Conservation (phyloP, 1,140 invertebrate species). For the Rhysida immarginata region DNA sequence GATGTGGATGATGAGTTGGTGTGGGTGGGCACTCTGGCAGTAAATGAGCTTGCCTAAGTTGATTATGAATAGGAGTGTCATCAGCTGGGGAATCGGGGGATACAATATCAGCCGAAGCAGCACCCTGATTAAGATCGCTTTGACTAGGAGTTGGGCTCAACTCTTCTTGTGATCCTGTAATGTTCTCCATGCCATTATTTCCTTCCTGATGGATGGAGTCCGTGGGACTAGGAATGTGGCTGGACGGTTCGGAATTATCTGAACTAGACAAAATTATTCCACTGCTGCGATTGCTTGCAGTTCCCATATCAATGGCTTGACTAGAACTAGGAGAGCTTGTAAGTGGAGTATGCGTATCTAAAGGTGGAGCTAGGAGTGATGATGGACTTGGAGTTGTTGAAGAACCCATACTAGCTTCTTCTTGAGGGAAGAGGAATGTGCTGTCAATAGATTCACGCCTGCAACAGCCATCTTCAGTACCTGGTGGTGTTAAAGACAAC, state of each 20-base stretch:
- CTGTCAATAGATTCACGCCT: background rate
- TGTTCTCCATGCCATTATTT: background rate
- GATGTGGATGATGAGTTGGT: slow-evolving; percentile 48
- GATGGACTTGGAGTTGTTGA: background rate
- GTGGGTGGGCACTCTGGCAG: slow-evolving; percentile 49
- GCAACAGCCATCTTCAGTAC: background rate
- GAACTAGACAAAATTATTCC: slow-evolving; percentile 2
- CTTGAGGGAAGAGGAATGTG: background rate
- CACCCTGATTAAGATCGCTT: background rate
- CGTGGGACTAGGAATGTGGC: slow-evolving; percentile 1
- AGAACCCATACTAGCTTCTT: background rate
- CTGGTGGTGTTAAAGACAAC: background rate
- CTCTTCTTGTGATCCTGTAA: background rate
- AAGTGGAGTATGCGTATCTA: background rate
- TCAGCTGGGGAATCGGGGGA: background rate
- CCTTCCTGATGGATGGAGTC: slow-evolving; percentile 1
- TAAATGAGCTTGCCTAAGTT: background rate
- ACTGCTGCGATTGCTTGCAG: slow-evolving; percentile 5
- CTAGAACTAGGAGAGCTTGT: background rate
- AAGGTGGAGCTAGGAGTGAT: background rate
- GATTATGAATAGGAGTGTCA: background rate
- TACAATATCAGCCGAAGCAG: slow-evolving; percentile 12
- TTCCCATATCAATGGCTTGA: background rate
- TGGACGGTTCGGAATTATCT: background rate
- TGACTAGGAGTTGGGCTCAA: background rate